Conservation (phyloP, 2,797 vertebrate genomes). For the Dromococcyx pavoninus region DNA sequence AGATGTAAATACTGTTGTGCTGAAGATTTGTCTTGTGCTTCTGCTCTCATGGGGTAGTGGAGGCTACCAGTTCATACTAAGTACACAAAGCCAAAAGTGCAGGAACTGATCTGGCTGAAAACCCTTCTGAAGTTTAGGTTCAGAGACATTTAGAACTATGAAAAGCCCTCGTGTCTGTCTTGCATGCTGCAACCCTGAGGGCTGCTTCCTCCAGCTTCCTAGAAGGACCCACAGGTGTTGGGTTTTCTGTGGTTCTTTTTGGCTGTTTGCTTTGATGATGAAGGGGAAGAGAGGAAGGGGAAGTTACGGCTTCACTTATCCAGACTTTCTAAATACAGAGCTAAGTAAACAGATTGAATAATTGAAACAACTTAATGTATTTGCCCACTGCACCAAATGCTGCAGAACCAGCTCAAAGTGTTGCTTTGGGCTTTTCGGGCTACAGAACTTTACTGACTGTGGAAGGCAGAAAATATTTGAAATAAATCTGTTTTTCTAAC, state of each 20-base stretch:
- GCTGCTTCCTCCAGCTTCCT: background rate
- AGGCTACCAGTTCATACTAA: background rate
- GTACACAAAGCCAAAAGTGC: background rate
- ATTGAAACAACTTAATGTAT: background rate
- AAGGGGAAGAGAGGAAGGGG: background rate
- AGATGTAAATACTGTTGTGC: background rate
- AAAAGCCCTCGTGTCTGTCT: background rate
- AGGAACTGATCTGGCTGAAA: background rate
- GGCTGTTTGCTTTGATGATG: constrained; percentile 33
- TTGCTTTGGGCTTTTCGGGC: background rate
- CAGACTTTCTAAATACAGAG: constrained; percentile 54
- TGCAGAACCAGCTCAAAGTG: background rate
- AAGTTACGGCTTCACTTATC: constrained; percentile 35
- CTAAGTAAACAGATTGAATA: constrained; percentile 57
- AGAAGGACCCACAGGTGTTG: background rate
- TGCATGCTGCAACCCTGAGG: background rate
- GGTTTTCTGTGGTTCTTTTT: background rate
- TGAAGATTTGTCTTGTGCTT: background rate
- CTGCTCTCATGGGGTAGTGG: background rate
- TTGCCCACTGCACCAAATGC: background rate
- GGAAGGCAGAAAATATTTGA: background rate
- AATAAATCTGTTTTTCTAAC: background rate
- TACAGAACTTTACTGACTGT: background rate
- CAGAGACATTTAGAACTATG: background rate
- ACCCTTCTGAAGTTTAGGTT: background rate